Percentiles rank a stretch among this genome's conserved stretches.
These are phyloP conservation scores for Listronotus bonariensis DNA, from an alignment of 1,140 invertebrate species.

Conservation along the genomic window DNA sequence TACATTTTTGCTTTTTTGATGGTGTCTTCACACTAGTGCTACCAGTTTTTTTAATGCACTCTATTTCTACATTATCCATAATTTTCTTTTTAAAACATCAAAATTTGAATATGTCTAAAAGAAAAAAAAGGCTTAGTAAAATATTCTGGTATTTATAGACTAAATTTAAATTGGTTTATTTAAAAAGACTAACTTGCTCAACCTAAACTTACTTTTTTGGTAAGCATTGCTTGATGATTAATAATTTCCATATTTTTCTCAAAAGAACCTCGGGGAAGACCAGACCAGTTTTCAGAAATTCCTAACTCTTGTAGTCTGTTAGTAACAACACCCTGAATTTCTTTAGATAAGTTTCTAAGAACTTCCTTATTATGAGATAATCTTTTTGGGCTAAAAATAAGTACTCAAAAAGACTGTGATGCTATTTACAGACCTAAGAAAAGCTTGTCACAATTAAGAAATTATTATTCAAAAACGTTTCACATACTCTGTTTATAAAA, in stretches of 20 bases:
- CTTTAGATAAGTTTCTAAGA: constrained; percentile 9
- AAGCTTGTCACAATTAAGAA: no score
- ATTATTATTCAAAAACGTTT: no score
- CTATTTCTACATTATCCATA: constrained; percentile 17
- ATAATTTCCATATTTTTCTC: constrained; percentile 47
- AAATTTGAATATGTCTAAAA: constrained; percentile 36
- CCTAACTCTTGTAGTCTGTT: constrained; percentile 46
- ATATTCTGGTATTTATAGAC: no score
- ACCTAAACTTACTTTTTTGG: constrained; percentile 42
- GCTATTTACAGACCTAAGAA: no score
- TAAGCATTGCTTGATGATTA: constrained; percentile 46
- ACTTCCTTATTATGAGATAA: constrained; percentile 24
- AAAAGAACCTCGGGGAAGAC: constrained; percentile 47
- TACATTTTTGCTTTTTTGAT: background rate
- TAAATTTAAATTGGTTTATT: no score
- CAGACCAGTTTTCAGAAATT: constrained; percentile 48
- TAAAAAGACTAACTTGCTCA: background rate
- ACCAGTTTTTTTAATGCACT: constrained; percentile 2
- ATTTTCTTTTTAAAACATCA: constrained; percentile 32
- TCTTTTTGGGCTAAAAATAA: constrained; percentile 27
- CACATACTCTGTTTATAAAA: no score
- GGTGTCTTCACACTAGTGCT: background rate
- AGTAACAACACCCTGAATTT: constrained; percentile 42
- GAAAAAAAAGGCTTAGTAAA: no score
- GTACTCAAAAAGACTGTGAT: background rate